Evolutionary conservation across 2,888 invertebrate species (phyloP), one percentile per base, ranked within the genome.

Genomic region (Odontocerum albicorne): DNA sequence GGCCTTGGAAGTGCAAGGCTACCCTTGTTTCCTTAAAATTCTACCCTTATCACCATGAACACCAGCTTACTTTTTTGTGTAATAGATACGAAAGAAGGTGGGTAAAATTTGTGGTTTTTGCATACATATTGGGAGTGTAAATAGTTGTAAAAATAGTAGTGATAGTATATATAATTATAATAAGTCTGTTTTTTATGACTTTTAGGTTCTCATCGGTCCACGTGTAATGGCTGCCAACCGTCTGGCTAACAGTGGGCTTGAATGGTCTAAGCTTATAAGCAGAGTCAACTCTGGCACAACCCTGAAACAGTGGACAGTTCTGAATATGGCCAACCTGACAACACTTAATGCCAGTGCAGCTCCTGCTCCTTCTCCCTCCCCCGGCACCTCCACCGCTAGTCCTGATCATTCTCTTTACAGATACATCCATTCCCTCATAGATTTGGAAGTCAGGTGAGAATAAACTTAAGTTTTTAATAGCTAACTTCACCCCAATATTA

Each of bases 261-360:
- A 84, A 3, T 96, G 95, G 95, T 83, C 86, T 0, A 76, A 81
- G 35, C 71, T 82, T 1, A 82, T 94, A 65, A 77, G 83, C 0
- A 72, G 74, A 4, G 85, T 82, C 68, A 89, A 91, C 74, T 89
- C 90, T 22, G 88, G 87, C 12, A 91, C 91, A 36, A 90, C 90
- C 55, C 88, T 88, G 69, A 91, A 92, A 66, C 92, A 95, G 68
- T 96, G 94, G 94, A 81, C 92, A 63, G 78, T 89, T 3, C 80
- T 92, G 0, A 89, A 92, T 69, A 86, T 86, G 65, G 83, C 82
- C 44, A 77, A 78, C 58, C 82, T 86, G 67, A 67, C 58, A 17
- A 43, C 47, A 2, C 62, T 72, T 2, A 66, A 70, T 52, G 57
- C 65, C 16, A 59, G 63, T 0, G 61, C 60, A 1, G 58, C 50